Evolutionary conservation across 2,797 vertebrate species (phyloP), one percentile per base, ranked within the genome.

Genomic region (Tolypeutes matacus): DNA sequence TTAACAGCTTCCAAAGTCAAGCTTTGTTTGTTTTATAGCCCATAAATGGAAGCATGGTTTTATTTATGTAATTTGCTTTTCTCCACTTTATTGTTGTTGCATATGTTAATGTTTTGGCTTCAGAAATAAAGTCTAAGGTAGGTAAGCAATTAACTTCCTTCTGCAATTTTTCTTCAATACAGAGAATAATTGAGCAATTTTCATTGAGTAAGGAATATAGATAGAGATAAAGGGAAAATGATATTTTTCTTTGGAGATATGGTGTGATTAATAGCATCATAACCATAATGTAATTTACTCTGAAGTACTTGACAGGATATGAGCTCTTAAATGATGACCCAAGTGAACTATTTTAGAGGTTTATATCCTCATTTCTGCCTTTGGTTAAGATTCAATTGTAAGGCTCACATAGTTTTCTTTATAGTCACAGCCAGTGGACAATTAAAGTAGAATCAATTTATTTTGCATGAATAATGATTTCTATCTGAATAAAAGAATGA

Each of bases 231-330:
- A 95, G 73, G 96, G 73, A 95, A 97, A 97, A 91, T 97, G 92
- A 92, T 93, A 65, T 89, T 97, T 90, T 96, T 93, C 90, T 3
- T 73, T 96, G 46, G 96, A 93, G 83, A 85, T 93, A 70, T 96
- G 96, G 97, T 97, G 97, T 95, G 91, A 96, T 96, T 97, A 98
- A 98, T 98, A 95, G 95, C 91, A 93, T 95, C 96, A 96, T 98
- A 97, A 95, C 13, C 89, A 96, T 92, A 98, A 97, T 96, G 92
- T 96, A 98, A 98, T 98, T 98, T 98, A 97, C 90, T 98, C 96
- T 98, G 97, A 97, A 97, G 82, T 96, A 97, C 95, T 96, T 96
- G 97, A 97, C 97, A 97, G 96, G 95, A 96, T 97, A 97, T 97
- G 96, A 97, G 51, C 67, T 96, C 95, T 97, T 98, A 97, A 98